Evolutionary conservation across 2,888 invertebrate species (phyloP).

Genomic region (Erebia ligea): DNA sequence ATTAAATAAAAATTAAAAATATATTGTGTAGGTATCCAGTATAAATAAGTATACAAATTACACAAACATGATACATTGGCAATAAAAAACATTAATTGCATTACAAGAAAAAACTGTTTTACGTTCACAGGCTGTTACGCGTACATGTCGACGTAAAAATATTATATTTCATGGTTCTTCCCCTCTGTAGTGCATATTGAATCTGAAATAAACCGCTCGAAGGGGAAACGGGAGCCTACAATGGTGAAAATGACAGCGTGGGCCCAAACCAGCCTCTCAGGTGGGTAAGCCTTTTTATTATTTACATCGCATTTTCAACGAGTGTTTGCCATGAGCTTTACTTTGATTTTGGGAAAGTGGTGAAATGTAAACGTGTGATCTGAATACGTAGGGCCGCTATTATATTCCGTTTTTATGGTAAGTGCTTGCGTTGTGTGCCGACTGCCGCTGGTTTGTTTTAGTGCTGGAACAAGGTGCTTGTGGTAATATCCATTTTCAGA

Average conservation of each 20-base stretch:
- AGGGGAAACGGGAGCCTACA: conserved; percentile 67
- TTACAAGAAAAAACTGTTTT: conserved; percentile 20
- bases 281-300: conserved; percentile 75
- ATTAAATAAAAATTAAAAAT: too few species aligned
- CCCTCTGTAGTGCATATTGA: conserved; percentile 78
- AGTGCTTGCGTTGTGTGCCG: conserved; percentile 62
- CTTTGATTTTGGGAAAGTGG: conserved; percentile 80
- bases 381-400: conserved; percentile 65
- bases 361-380: conserved; percentile 73
- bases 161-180: conserved; percentile 68
- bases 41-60: background rate
- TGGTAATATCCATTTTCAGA: conserved; percentile 33
- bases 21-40: too few species aligned
- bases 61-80: background rate
- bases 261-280: conserved; percentile 52
- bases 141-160: conserved; percentile 61
- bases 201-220: conserved; percentile 74
- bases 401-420: conserved; percentile 61
- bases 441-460: conserved; percentile 46
- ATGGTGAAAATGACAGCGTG: conserved; percentile 69
- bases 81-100: background rate
- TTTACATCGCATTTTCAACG: conserved; percentile 82
- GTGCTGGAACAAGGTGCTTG: conserved; percentile 43
- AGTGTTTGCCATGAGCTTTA: conserved; percentile 79
- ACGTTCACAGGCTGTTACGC: conserved; percentile 45